Evolutionary conservation across 2,797 vertebrate species (phyloP).

Genomic region (Protonibea diacanthus): DNA sequence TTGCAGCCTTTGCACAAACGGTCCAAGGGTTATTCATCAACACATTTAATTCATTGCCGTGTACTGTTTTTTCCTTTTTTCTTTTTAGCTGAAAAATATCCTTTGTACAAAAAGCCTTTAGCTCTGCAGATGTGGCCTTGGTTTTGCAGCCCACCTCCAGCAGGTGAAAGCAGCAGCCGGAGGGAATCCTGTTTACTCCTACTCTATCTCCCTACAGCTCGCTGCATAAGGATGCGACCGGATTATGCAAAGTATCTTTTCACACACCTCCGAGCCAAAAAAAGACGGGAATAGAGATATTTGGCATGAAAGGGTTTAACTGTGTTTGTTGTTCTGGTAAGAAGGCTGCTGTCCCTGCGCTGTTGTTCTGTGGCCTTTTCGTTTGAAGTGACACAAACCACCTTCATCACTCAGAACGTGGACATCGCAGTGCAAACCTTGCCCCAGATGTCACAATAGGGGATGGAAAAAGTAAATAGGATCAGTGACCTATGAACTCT

Average conservation of each 20-base stretch:
- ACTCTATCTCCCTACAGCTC: conserved; percentile 29
- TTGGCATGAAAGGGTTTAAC: conserved; percentile 55
- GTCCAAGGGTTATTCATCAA: conserved; percentile 57
- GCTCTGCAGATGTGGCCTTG: conserved; percentile 43
- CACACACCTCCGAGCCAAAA: conserved; percentile 38
- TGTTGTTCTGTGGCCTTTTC: conserved; percentile 18
- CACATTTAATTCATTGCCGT: conserved; percentile 63
- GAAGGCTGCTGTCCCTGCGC: conserved; percentile 12
- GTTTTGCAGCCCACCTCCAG: conserved; percentile 47
- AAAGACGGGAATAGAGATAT: conserved; percentile 47
- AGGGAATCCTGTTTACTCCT: conserved; percentile 57
- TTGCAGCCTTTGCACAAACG: conserved; percentile 49
- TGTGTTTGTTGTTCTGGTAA: conserved; percentile 38
- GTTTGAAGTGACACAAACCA: conserved; percentile 20
- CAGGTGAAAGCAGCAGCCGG: conserved; percentile 64
- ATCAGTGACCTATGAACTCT: conserved; percentile 38
- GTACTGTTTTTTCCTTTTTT: background rate
- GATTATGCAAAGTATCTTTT: conserved; percentile 70
- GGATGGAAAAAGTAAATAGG: conserved; percentile 34
- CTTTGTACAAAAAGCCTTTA: conserved; percentile 43
- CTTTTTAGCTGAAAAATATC: conserved; percentile 11
- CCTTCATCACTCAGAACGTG: conserved; percentile 9
- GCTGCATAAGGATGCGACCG: conserved; percentile 25
- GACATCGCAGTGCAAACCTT: conserved; percentile 14
- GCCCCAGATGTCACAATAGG: conserved; percentile 1